Percentiles rank a stretch among this genome's conserved stretches.
These are phyloP conservation scores for Acromyrmex charruanus DNA, from an alignment of 1,140 invertebrate genomes.

Conservation along the genomic window DNA sequence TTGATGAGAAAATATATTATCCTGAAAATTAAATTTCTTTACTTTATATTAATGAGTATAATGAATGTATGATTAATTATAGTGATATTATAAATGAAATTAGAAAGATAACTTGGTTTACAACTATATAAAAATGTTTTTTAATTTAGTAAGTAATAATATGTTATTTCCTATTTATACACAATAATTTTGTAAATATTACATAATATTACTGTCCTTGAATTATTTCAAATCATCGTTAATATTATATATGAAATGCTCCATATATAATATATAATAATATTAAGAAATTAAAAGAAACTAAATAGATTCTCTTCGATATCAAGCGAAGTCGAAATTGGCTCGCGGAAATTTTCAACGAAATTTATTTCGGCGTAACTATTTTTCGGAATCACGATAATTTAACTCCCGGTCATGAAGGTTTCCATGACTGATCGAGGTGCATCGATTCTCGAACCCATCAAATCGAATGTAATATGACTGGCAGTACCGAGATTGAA, in stretches of 20 bases:
- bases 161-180: background rate
- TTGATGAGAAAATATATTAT: background rate
- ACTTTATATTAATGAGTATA: background rate
- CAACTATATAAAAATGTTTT: background rate
- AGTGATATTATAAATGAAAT: background rate
- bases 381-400: slow-evolving; percentile 15
- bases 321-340: background rate
- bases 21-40: background rate
- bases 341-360: background rate
- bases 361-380: background rate
- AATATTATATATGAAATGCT: background rate
- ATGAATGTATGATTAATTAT: background rate
- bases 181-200: background rate
- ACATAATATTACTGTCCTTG: background rate
- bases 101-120: background rate
- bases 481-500: background rate
- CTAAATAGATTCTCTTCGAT: background rate
- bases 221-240: background rate
- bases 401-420: slow-evolving; percentile 16
- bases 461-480: slow-evolving; percentile 15
- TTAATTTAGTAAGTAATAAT: background rate
- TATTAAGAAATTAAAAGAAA: background rate
- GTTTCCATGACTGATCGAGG: background rate
- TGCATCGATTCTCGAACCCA: slow-evolving; percentile 2
- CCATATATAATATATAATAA: background rate